Evolutionary conservation across 2,888 invertebrate genomes (phyloP).

Genomic region (Ctenicera cuprea): DNA sequence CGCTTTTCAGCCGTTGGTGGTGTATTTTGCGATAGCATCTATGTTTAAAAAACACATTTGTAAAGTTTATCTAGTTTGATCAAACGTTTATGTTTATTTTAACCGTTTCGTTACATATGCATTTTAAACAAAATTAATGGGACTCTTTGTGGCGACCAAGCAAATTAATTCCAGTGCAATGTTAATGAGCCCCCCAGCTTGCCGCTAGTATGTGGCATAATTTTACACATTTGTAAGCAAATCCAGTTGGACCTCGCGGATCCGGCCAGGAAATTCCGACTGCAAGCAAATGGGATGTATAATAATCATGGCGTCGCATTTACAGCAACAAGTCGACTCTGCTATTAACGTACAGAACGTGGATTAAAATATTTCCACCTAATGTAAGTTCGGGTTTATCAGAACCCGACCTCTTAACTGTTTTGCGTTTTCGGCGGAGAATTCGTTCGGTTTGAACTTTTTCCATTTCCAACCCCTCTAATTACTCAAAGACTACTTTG

Average conservation of each 20-base stretch:
- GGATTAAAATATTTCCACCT: constrained; percentile 39
- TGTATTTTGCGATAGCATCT: too few species aligned
- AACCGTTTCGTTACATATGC: not conserved
- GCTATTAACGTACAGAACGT: constrained; percentile 38
- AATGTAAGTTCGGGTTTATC: constrained; percentile 25
- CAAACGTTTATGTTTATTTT: not conserved
- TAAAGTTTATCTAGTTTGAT: too few species aligned
- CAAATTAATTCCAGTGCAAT: constrained; percentile 25
- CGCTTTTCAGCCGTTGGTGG: too few species aligned
- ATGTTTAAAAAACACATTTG: too few species aligned
- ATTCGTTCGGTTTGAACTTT: constrained; percentile 31
- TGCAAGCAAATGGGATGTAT: constrained; percentile 61
- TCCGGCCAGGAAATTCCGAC: constrained; percentile 61
- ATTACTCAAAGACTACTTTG: constrained; percentile 29
- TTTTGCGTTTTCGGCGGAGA: constrained; percentile 1
- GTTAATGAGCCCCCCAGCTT: constrained; percentile 25
- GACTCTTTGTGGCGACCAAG: constrained; percentile 1
- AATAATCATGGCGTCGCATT: constrained; percentile 55
- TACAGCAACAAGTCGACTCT: constrained; percentile 60
- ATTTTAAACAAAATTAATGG: constrained; percentile 6
- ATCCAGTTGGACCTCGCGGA: constrained; percentile 59
- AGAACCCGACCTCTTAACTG: constrained; percentile 5
- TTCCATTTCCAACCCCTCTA: constrained; percentile 32
- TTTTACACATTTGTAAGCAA: constrained; percentile 61
- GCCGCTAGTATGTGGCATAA: constrained; percentile 54